Evolutionary conservation across 2,113 vertebrate species (phyloP).

Genomic region (Xenus cinereus): DNA sequence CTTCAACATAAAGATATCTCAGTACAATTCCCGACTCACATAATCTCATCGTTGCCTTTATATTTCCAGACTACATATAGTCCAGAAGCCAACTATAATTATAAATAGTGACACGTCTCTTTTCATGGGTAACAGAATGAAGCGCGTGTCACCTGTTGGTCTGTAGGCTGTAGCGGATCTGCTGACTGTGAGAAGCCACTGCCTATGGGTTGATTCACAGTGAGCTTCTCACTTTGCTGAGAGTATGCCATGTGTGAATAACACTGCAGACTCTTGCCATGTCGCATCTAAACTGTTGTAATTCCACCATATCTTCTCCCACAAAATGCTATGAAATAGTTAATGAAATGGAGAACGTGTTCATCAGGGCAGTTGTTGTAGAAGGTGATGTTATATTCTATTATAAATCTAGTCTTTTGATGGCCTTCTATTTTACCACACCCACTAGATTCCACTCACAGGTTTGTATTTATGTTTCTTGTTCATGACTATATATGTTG

Average conservation of each 20-base stretch:
- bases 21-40: neutral
- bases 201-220: conserved; percentile 20
- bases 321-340: neutral
- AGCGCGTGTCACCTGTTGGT: neutral
- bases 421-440: neutral
- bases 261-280: neutral
- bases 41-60: neutral
- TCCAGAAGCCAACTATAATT: neutral
- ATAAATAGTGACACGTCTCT: neutral
- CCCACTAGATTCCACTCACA: neutral
- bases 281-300: neutral
- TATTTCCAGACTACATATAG: neutral
- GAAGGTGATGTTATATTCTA: neutral
- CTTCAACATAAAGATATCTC: neutral
- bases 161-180: neutral
- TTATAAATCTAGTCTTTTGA: neutral
- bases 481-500: neutral
- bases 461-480: neutral
- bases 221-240: conserved; percentile 36
- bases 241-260: conserved; percentile 41
- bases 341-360: conserved; percentile 2
- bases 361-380: neutral
- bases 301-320: neutral
- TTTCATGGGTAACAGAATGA: neutral
- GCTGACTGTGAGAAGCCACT: neutral